Evolutionary conservation across 2,888 invertebrate genomes (phyloP).

Genomic region (Chorisops tibialis): DNA sequence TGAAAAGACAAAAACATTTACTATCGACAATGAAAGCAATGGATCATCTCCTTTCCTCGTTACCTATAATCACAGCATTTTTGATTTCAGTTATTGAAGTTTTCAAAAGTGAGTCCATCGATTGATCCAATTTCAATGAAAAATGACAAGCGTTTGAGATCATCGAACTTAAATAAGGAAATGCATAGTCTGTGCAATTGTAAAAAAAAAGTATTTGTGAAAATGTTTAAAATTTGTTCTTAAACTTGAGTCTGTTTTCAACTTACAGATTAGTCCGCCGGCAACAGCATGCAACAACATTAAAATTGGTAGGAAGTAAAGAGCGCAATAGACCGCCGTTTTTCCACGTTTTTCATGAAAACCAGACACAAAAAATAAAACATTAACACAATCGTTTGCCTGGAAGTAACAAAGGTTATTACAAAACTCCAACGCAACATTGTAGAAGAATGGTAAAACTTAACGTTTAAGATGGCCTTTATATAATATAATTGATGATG

Average conservation of each 20-base stretch:
- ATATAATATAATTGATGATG: too few species aligned
- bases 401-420: slow-evolving; percentile 50
- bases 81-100: slow-evolving; percentile 74
- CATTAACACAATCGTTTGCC: slow-evolving; percentile 87
- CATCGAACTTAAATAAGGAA: slow-evolving; percentile 90
- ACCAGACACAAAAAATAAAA: slow-evolving; percentile 82
- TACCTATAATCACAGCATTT: slow-evolving; percentile 70
- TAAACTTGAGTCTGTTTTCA: too few species aligned
- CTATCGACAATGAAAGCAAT: too few species aligned
- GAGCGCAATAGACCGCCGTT: slow-evolving; percentile 85
- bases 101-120: slow-evolving; percentile 69
- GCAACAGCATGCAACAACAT: slow-evolving; percentile 82
- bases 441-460: too few species aligned
- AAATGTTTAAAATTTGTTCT: neutral
- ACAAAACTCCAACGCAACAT: too few species aligned
- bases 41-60: too few species aligned
- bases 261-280: slow-evolving; percentile 88
- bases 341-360: slow-evolving; percentile 71
- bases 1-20: neutral
- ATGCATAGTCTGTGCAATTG: slow-evolving; percentile 78
- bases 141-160: slow-evolving; percentile 91
- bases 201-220: neutral
- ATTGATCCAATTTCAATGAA: slow-evolving; percentile 81
- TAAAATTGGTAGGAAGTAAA: slow-evolving; percentile 90
- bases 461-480: too few species aligned